Base-by-base conservation (phyloP, 2,888 invertebrate genomes). In the Leptinotarsa tumamoca region DNA sequence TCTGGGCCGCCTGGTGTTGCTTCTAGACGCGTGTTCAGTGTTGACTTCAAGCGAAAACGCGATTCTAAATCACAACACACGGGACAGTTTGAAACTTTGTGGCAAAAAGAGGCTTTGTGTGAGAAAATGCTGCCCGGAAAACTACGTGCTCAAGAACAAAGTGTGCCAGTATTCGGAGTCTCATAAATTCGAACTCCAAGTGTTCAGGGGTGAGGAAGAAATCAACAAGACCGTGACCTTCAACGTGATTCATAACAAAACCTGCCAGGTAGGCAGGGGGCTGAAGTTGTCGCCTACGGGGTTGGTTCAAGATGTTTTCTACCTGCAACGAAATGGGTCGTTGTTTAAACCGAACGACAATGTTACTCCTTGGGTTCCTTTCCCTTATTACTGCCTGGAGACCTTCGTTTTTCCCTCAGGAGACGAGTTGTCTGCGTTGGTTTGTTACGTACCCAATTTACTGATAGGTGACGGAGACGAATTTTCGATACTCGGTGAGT, bases 61-160 rank as follows among this genome's bases (percentile, higher is more conserved):
- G 13, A 51, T 75, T 18, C 33, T 79, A 15, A 75, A 80, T 18
- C 78, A 78, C 51, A 67, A 77, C 54, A 71, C 80, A 3, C 52
- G 51, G 15, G 79, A 82, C n/a, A 72, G 71, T 70, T 71, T 79
- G 10, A 33, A 23, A 18, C 54, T 78, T 52, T 81, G 79, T 52
- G 67, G 52, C 4, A 23, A 49, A 27, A 27, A 51, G 3, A 54
- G 10, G 5, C 49, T 67, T 0, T 83, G 83, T 68, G 72, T 83
- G 7, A 72, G 78, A 58, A 83, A 83, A 69, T 83, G 83, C 66
- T 83, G 83, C 61, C 81, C 81, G 0, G 80, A 81, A 72, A 71
- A 78, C 33, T 73, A 80, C 10, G 73, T 78, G 18, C 69, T 80
- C 13, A 54, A 51, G 14, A 78, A 77, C 21, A 78, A 73, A 67